Base-by-base conservation (phyloP, 2,888 invertebrate species). In the Drosophila recens region DNA sequence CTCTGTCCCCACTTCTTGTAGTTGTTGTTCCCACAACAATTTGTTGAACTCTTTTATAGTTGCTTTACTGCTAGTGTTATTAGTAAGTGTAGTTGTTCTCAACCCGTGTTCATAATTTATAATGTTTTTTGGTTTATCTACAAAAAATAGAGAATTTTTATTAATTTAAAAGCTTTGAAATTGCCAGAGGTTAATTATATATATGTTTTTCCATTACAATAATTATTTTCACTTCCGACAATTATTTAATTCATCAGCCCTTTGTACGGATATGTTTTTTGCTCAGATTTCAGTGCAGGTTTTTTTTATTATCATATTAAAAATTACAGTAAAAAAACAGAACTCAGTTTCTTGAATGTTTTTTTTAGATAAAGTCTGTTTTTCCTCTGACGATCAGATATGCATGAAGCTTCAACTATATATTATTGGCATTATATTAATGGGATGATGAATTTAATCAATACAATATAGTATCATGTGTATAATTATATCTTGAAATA, bases 31-130 rank as follows among this genome's bases (percentile, higher is more conserved):
- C 15, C 6, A 10, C 30, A 36, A 38, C 38, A 54, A 54, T 34
- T 57, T 34, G 20, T 34, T 23, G 17, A 9, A 36, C 8, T 23
- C 34, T 2, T 42, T 0, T 30, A 5, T 17, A 17, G 40, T 17
- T 36, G 2, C 20, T 20, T 17, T 51, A 1, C 11, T 30, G 1
- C 8, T 36, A 36, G 33, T 36, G 8, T 2, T 10, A 36, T n/a
- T 38, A n/a, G n/a, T 23, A 4, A 23, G 23, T 23, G 6, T 8
- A n/a, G n/a, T 2, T 6, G 38, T 38, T 6, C 34, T 59, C 54
- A 49, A 27, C 33, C 23, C 23, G 11, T 11, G 27, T 33, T 72
- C 43, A 54, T 46, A 27, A 45, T 40, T 40, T 20, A n/a, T 10
- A 1, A 17, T 3, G 13, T 33, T n/a, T 5, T 6, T 42, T 10